Percentiles rank a stretch among this genome's conserved stretches.
Evolutionary conservation across 2,113 vertebrate genomes (phyloP).

Genomic region (Glareola pratincola): DNA sequence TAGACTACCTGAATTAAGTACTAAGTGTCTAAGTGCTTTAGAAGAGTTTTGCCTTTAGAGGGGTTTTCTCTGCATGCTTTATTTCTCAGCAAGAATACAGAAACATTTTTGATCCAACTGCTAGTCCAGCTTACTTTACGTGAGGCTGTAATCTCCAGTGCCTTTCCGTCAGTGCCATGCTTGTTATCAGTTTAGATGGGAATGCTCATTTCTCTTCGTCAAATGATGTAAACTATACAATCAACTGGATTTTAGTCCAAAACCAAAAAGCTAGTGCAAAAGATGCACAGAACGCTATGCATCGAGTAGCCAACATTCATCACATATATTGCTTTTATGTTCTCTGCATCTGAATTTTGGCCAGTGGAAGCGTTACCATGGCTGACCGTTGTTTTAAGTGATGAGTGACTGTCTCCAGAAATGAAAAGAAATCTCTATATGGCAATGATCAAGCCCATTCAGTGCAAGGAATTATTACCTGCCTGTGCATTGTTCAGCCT

Average conservation of each 20-base stretch:
- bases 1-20: slow-evolving; percentile 54
- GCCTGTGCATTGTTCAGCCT: neutral
- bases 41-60: neutral
- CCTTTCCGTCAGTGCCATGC: neutral
- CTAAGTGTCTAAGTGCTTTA: neutral
- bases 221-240: neutral
- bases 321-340: neutral
- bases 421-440: neutral
- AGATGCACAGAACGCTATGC: neutral
- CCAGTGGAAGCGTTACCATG: neutral
- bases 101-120: neutral
- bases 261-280: neutral
- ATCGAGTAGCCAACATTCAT: accelerated
- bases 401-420: neutral
- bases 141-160: neutral
- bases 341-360: neutral
- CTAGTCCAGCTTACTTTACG: neutral
- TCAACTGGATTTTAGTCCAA: neutral
- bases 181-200: neutral
- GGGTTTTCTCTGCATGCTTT: neutral
- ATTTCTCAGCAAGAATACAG: neutral
- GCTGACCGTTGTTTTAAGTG: neutral
- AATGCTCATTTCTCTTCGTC: neutral
- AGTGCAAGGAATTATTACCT: neutral
- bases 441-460: neutral